Conservation (phyloP, 2,888 invertebrate species). For the Coleophora deauratella region DNA sequence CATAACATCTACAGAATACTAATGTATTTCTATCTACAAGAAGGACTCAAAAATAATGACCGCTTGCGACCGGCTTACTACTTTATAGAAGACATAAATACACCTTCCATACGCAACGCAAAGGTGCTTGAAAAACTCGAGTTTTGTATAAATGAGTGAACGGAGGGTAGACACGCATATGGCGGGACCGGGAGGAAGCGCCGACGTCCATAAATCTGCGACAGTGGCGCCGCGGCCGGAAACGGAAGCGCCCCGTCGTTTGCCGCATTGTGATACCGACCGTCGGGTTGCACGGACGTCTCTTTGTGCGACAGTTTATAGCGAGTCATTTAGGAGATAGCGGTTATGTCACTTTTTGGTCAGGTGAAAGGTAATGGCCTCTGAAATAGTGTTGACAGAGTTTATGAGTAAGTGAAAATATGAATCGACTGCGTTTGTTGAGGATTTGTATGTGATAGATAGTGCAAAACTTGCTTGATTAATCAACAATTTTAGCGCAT, state of each 20-base stretch:
- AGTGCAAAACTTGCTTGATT: too few species aligned
- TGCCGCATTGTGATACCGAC: constrained; percentile 72
- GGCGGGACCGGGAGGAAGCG: constrained; percentile 51
- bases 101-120: constrained; percentile 44
- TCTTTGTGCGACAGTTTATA: constrained; percentile 66
- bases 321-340: constrained; percentile 54
- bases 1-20: too few species aligned
- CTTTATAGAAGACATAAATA: constrained; percentile 17
- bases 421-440: too few species aligned
- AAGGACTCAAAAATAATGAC: too few species aligned
- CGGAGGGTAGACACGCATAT: constrained; percentile 59
- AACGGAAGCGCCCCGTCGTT: constrained; percentile 70
- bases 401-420: too few species aligned
- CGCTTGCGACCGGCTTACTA: too few species aligned
- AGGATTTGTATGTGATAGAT: too few species aligned
- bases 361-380: constrained; percentile 25
- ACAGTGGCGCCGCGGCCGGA: constrained; percentile 69
- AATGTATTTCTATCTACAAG: too few species aligned
- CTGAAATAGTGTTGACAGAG: too few species aligned
- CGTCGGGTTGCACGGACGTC: constrained; percentile 63
- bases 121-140: constrained; percentile 69
- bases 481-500: too few species aligned
- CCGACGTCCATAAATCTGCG: constrained; percentile 69
- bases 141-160: constrained; percentile 66
- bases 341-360: constrained; percentile 55